Conservation (phyloP, 2,797 vertebrate species). For the Champsocephalus gunnari region DNA sequence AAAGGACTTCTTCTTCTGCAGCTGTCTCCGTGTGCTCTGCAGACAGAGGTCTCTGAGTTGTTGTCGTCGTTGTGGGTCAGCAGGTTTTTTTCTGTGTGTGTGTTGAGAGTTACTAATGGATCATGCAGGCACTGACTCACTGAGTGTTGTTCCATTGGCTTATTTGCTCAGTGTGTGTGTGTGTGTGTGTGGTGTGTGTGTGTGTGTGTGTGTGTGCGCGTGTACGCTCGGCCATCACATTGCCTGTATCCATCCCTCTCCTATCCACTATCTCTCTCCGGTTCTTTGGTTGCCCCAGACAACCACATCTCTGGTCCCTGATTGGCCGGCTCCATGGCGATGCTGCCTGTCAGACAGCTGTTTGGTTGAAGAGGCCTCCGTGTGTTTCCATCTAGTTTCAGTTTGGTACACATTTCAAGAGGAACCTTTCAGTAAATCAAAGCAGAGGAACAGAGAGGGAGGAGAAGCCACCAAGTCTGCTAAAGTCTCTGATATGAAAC, state of each 20-base stretch:
- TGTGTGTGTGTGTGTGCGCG: constrained; percentile 16
- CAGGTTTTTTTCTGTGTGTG: constrained; percentile 35
- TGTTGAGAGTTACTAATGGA: constrained; percentile 79
- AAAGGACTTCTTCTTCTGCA: constrained; percentile 20
- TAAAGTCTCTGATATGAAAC: not conserved
- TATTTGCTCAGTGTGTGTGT: constrained; percentile 78
- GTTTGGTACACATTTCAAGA: not conserved
- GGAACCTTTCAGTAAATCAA: constrained; percentile 17
- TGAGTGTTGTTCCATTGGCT: constrained; percentile 81
- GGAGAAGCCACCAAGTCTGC: not conserved
- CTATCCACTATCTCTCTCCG: constrained; percentile 50
- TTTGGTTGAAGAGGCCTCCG: constrained; percentile 15
- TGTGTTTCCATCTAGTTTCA: not conserved
- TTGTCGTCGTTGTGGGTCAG: constrained; percentile 50
- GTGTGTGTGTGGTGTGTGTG: constrained; percentile 23
- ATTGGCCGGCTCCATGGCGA: constrained; percentile 77
- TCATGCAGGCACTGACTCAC: constrained; percentile 75
- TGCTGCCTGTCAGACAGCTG: constrained; percentile 40
- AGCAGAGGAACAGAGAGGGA: not conserved
- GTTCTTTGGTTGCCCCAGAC: constrained; percentile 74
- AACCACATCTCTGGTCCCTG: constrained; percentile 74
- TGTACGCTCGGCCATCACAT: constrained; percentile 49
- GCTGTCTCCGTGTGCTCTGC: constrained; percentile 44
- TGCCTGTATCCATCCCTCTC: constrained; percentile 64
- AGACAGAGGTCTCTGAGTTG: constrained; percentile 45